Percentiles rank a stretch among this genome's conserved stretches.
Evolutionary conservation across 2,113 vertebrate genomes (phyloP).

Genomic region (Oncorhynchus nerka): DNA sequence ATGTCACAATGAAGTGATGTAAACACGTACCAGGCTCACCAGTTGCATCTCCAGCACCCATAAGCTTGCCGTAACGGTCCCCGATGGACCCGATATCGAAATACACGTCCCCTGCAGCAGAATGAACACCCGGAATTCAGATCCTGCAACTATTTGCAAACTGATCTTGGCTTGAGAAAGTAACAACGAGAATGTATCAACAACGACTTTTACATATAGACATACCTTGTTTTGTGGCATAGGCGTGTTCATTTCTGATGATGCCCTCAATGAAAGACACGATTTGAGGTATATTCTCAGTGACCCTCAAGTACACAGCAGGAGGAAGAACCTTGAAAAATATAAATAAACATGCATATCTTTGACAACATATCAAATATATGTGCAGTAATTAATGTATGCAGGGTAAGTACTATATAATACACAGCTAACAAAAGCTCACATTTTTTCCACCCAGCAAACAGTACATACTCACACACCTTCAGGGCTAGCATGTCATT

Average conservation of each 20-base stretch:
- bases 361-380: not conserved
- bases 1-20: not conserved
- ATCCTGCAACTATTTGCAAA: not conserved
- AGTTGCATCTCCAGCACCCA: slow-evolving; percentile 34
- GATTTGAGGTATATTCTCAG: slow-evolving; percentile 89
- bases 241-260: slow-evolving; percentile 83
- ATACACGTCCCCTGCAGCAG: slow-evolving; percentile 86
- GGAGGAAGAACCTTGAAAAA: slow-evolving; percentile 84
- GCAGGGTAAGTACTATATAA: not conserved
- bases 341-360: not conserved
- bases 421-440: not conserved
- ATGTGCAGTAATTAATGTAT: not conserved
- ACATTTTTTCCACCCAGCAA: not conserved
- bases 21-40: slow-evolving; percentile 77
- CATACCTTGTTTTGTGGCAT: slow-evolving; percentile 80
- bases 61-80: slow-evolving; percentile 82
- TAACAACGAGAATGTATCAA: not conserved
- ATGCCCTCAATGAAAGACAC: slow-evolving; percentile 84
- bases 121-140: not conserved
- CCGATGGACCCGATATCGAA: slow-evolving; percentile 88
- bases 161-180: not conserved
- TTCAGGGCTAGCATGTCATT: slow-evolving; percentile 89
- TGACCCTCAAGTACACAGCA: slow-evolving; percentile 85
- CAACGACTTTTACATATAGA: not conserved
- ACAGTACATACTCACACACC: slow-evolving; percentile 63